Conservation (phyloP, 1,140 invertebrate species). For the Bemisia tabaci region DNA sequence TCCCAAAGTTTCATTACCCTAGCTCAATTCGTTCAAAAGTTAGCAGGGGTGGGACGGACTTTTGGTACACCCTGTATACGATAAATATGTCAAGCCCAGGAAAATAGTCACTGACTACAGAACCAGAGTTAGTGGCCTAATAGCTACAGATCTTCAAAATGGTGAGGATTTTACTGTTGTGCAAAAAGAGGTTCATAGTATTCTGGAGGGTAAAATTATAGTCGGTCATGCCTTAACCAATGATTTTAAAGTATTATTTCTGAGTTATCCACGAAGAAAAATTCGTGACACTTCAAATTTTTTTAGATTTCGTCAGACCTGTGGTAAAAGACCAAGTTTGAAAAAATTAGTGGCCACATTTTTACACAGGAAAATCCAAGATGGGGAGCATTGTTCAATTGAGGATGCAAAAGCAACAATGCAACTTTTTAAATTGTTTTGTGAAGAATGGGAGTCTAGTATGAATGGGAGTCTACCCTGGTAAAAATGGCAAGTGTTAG, state of each 20-base stretch:
- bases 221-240: slow-evolving; percentile 80
- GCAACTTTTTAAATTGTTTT: slow-evolving; percentile 63
- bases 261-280: slow-evolving; percentile 60
- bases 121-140: slow-evolving; percentile 78
- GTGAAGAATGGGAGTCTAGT: slow-evolving; percentile 52
- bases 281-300: slow-evolving; percentile 76
- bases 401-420: slow-evolving; percentile 77
- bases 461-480: too few species aligned
- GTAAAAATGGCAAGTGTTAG: too few species aligned
- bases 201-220: slow-evolving; percentile 59
- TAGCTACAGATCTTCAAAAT: slow-evolving; percentile 53
- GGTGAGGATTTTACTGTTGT: slow-evolving; percentile 57
- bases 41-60: too few species aligned
- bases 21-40: too few species aligned
- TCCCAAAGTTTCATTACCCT: too few species aligned
- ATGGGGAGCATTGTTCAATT: slow-evolving; percentile 78
- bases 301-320: slow-evolving; percentile 55
- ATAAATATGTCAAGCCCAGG: slow-evolving; percentile 75
- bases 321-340: slow-evolving; percentile 59
- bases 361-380: slow-evolving; percentile 68
- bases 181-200: slow-evolving; percentile 64
- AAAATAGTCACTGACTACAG: slow-evolving; percentile 69
- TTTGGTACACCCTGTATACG: too few species aligned
- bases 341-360: slow-evolving; percentile 61
- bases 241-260: slow-evolving; percentile 68